A percentile compares a stretch with the other conserved stretches of the same genome.
Evolutionary conservation across 2,888 invertebrate species (phyloP).

Genomic region (Campoletis raptor): DNA sequence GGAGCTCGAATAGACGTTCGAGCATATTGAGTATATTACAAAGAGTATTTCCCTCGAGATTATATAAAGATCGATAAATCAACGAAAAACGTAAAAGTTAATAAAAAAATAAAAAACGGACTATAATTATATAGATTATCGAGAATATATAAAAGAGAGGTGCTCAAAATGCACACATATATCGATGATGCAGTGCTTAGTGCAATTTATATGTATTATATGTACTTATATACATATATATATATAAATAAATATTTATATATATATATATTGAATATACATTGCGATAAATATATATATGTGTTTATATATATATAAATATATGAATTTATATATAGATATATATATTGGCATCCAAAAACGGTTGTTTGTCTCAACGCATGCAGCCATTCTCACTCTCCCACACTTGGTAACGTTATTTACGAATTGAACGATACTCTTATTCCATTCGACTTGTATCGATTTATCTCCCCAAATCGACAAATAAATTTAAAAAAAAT

Average conservation of each 20-base stretch:
- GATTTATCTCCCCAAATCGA: slow-evolving; percentile 32
- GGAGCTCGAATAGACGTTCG: slow-evolving; percentile 69
- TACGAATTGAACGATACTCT: slow-evolving; percentile 51
- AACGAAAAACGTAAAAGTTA: slow-evolving; percentile 73
- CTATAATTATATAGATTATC: slow-evolving; percentile 79
- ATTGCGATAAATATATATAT: slow-evolving; percentile 79
- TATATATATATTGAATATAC: slow-evolving; percentile 68
- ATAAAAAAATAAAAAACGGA: slow-evolving; percentile 71
- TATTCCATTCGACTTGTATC: slow-evolving; percentile 55
- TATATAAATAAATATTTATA: slow-evolving; percentile 69
- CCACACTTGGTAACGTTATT: slow-evolving; percentile 69
- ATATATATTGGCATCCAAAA: slow-evolving; percentile 84
- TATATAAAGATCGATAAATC: slow-evolving; percentile 49
- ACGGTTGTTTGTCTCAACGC: slow-evolving; percentile 84
- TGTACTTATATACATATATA: slow-evolving; percentile 76
- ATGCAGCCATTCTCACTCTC: slow-evolving; percentile 85
- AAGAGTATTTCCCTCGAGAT: slow-evolving; percentile 74
- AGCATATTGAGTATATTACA: slow-evolving; percentile 58
- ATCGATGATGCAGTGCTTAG: slow-evolving; percentile 84
- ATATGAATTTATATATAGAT: slow-evolving; percentile 74
- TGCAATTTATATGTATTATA: slow-evolving; percentile 84
- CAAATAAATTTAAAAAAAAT: background rate
- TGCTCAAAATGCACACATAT: slow-evolving; percentile 85
- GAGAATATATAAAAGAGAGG: slow-evolving; percentile 83
- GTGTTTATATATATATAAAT: slow-evolving; percentile 32